These are phyloP conservation scores for Eunapius fragilis DNA, from an alignment of 37 sponge, comb jelly and placozoan species.

Conservation along the genomic window DNA sequence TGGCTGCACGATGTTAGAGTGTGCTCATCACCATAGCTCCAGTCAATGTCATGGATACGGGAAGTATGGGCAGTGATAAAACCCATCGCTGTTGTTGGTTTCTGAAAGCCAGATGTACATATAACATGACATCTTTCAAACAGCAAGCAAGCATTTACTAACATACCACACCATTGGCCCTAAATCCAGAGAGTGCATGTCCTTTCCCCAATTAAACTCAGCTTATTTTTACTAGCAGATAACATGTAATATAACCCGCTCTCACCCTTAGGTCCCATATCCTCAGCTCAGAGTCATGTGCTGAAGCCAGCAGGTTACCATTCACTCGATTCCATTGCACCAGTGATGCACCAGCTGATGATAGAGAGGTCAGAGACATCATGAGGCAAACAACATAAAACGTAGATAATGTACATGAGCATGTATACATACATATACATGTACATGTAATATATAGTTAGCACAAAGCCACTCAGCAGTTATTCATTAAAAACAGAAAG, in stretches of 20 bases:
- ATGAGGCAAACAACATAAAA: background rate
- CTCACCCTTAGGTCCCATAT: conserved; percentile 91
- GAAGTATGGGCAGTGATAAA: conserved; percentile 83
- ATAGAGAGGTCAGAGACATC: background rate
- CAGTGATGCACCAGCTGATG: conserved; percentile 83
- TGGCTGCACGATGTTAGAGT: conserved; percentile 82
- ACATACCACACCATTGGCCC: background rate
- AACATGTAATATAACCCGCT: too few relatives aligned
- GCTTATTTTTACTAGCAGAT: too few relatives aligned
- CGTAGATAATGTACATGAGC: too few relatives aligned
- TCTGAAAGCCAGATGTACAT: conserved; percentile 16
- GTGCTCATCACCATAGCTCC: conserved; percentile 50
- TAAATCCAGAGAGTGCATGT: background rate
- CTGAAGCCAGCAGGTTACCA: conserved; percentile 80
- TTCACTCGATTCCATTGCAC: conserved; percentile 93
- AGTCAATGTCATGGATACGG: conserved; percentile 82
- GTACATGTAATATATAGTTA: too few relatives aligned
- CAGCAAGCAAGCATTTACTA: too few relatives aligned
- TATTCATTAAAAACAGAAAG: too few relatives aligned
- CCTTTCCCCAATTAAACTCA: too few relatives aligned
- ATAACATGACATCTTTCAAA: too few relatives aligned
- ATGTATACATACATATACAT: too few relatives aligned
- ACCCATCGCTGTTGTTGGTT: conserved; percentile 66
- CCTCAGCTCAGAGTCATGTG: conserved; percentile 87
- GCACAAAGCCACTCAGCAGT: too few relatives aligned